Percentiles rank a stretch among this genome's conserved stretches.
phyloP scores from a whole-genome alignment of 2,797 vertebrate genomes.

The Clarias platycephalus region DNA sequence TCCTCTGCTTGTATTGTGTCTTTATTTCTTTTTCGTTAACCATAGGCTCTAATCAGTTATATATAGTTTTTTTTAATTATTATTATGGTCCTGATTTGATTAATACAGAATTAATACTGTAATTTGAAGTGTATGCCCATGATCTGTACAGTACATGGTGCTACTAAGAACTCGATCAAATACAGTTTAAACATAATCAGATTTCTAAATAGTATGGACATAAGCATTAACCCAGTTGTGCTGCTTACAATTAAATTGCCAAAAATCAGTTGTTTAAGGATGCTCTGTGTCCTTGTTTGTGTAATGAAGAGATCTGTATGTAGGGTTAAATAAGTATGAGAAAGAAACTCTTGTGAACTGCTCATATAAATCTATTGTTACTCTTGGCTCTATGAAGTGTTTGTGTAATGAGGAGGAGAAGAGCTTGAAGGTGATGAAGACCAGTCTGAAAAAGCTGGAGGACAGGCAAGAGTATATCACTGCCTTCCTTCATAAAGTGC shows the following conservation, averaged over 20 bases:
- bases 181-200: not conserved
- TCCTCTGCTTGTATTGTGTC: not conserved
- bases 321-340: not conserved
- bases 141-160: not conserved
- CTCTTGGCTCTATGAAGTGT: slow-evolving; percentile 19
- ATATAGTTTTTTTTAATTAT: not conserved
- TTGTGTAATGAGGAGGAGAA: slow-evolving; percentile 53
- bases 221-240: not conserved
- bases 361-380: not conserved
- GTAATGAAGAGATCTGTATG: not conserved
- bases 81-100: not conserved
- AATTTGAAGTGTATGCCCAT: not conserved
- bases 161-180: not conserved
- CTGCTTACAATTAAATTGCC: not conserved
- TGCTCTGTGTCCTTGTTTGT: not conserved
- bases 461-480: slow-evolving; percentile 47
- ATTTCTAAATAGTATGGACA: not conserved
- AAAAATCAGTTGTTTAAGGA: not conserved
- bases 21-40: not conserved
- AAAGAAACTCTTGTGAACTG: not conserved
- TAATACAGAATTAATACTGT: not conserved
- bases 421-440: slow-evolving; percentile 42
- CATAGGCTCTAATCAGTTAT: not conserved
- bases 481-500: slow-evolving; percentile 51
- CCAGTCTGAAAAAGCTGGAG: slow-evolving; percentile 43